phyloP scores from a whole-genome alignment of 2,888 invertebrate species.

The Congeria kusceri region DNA sequence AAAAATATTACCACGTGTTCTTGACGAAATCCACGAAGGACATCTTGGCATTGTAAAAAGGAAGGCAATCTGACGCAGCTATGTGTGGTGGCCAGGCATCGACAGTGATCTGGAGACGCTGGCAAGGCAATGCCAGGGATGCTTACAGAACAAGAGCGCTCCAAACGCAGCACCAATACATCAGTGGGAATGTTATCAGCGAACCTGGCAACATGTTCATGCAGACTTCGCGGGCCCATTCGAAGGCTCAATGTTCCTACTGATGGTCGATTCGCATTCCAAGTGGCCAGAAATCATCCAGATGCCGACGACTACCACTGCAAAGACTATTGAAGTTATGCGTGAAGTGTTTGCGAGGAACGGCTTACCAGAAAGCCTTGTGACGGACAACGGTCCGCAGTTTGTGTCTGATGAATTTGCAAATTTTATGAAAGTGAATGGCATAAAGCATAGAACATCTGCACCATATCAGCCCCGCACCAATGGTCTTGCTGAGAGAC shows the following conservation, averaged over 20 bases:
- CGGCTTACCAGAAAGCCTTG: conserved; percentile 53
- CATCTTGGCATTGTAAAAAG: conserved; percentile 76
- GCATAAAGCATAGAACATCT: conserved; percentile 50
- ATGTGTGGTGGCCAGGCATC: conserved; percentile 75
- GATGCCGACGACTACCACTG: conserved; percentile 51
- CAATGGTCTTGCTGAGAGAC: conserved; percentile 62
- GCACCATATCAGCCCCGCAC: conserved; percentile 64
- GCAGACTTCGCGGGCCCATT: conserved; percentile 85
- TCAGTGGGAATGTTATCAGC: conserved; percentile 74
- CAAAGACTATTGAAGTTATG: conserved; percentile 51
- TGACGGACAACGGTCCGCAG: conserved; percentile 61
- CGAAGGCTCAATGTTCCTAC: conserved; percentile 74
- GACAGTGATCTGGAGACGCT: conserved; percentile 66
- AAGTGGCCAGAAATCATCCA: conserved; percentile 85
- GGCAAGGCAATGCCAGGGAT: conserved; percentile 51
- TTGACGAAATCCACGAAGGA: conserved; percentile 70
- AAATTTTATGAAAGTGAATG: conserved; percentile 52
- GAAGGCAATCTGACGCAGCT: conserved; percentile 72
- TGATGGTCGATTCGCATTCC: conserved; percentile 84
- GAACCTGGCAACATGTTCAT: conserved; percentile 84
- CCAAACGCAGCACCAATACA: conserved; percentile 66
- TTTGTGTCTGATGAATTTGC: conserved; percentile 59
- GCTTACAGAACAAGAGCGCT: conserved; percentile 32
- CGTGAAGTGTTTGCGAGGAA: conserved; percentile 54
- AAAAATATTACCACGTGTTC: conserved; percentile 54